Percentiles rank a stretch among this genome's conserved stretches.
These are phyloP conservation scores for Aspidoscelis tigris DNA, from an alignment of 2,113 vertebrate genomes.

Conservation along the genomic window DNA sequence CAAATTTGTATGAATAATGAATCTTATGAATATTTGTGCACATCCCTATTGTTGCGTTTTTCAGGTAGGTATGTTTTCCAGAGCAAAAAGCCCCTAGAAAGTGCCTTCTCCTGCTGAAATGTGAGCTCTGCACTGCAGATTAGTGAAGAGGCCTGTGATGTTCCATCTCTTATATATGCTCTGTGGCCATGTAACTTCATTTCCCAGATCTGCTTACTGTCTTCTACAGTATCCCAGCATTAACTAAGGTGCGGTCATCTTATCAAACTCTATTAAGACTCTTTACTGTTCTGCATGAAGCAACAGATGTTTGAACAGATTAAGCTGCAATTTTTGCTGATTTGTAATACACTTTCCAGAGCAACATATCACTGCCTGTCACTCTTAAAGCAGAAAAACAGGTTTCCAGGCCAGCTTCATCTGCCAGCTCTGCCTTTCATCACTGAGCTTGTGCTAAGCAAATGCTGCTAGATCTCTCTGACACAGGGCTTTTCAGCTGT, in stretches of 20 bases:
- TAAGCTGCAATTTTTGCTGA: constrained; percentile 18
- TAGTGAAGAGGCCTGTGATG: constrained; percentile 10
- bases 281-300: constrained; percentile 46
- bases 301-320: constrained; percentile 8
- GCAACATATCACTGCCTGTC: not conserved
- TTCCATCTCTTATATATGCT: constrained; percentile 10
- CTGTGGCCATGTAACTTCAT: not conserved
- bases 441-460: constrained; percentile 23
- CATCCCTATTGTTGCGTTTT: no score
- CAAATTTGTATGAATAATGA: no score
- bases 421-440: constrained; percentile 2
- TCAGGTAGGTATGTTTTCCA: not conserved
- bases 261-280: not conserved
- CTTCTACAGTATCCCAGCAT: not conserved
- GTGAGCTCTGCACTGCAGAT: constrained; percentile 5
- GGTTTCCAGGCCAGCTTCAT: not conserved
- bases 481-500: no score
- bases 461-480: not conserved
- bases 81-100: not conserved
- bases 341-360: not conserved
- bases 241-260: not conserved
- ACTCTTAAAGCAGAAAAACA: constrained; percentile 24
- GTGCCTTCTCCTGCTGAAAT: not conserved
- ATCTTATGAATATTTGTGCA: no score
- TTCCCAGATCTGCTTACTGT: not conserved